Conservation (phyloP, 2,113 vertebrate species). For the Todiramphus chloris region DNA sequence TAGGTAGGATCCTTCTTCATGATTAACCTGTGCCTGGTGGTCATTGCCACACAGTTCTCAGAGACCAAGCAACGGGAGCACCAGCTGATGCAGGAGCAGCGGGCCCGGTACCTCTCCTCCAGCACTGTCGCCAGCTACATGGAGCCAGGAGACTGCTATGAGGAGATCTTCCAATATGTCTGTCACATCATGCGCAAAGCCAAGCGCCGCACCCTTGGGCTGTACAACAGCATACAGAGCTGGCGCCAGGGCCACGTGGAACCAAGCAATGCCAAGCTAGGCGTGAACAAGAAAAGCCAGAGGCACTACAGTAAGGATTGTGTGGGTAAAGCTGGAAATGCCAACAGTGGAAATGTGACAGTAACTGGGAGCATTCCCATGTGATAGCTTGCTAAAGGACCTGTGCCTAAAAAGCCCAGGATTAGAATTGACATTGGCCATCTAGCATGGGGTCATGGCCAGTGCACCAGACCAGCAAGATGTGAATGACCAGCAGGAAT, state of each 20-base stretch:
- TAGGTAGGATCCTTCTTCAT: conserved; percentile 73
- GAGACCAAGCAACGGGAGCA: conserved; percentile 98
- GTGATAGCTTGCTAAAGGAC: background rate
- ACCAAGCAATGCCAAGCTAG: background rate
- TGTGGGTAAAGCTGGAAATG: background rate
- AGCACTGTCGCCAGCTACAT: conserved; percentile 92
- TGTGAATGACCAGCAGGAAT: background rate
- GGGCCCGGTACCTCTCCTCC: conserved; percentile 88
- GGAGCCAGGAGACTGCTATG: conserved; percentile 94
- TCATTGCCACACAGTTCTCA: conserved; percentile 97
- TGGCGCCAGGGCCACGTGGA: conserved; percentile 71
- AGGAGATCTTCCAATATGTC: conserved; percentile 94
- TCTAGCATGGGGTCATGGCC: fast-evolving
- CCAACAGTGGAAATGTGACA: background rate
- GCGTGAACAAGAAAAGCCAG: conserved; percentile 69
- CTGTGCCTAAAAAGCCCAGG: background rate
- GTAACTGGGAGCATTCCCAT: background rate
- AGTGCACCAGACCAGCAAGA: background rate
- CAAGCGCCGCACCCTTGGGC: conserved; percentile 79
- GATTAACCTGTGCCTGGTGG: conserved; percentile 95
- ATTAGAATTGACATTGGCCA: background rate
- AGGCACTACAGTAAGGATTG: conserved; percentile 71
- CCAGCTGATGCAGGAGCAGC: conserved; percentile 97
- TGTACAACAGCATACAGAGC: conserved; percentile 84
- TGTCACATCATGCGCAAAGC: conserved; percentile 92